Conservation (phyloP, 2,113 vertebrate species). For the Hucho hucho region DNA sequence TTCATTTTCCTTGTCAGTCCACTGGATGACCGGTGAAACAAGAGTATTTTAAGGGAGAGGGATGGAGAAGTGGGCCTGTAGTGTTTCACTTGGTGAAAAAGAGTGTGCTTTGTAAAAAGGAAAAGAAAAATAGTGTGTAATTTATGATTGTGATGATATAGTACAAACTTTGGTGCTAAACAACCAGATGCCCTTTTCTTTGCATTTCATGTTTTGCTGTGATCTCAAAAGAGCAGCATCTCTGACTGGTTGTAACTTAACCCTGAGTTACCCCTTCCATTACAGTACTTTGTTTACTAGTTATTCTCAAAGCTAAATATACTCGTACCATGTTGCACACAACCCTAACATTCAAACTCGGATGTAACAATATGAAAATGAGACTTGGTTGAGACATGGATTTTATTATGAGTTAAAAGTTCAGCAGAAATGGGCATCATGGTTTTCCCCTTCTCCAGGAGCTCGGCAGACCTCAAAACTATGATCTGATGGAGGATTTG, state of each 20-base stretch:
- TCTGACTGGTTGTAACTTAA: no score
- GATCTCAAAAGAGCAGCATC: no score
- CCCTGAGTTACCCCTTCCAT: not conserved
- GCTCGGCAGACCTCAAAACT: not conserved
- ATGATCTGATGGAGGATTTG: not conserved
- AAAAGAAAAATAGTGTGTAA: not conserved
- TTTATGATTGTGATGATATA: not conserved
- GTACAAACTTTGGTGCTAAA: not conserved
- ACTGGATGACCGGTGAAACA: conserved; percentile 2
- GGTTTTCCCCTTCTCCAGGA: not conserved
- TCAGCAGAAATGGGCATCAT: not conserved
- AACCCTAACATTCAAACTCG: not conserved
- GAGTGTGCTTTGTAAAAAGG: not conserved
- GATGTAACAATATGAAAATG: not conserved
- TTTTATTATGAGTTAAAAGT: not conserved
- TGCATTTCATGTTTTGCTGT: no score
- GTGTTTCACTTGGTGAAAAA: not conserved
- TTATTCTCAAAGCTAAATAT: not conserved
- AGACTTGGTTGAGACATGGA: not conserved
- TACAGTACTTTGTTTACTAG: not conserved
- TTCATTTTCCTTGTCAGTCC: conserved; percentile 37
- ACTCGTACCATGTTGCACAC: not conserved
- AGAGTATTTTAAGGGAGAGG: conserved; percentile 2
- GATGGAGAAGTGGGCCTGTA: not conserved
- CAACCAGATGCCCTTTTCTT: not conserved